Evolutionary conservation across 2,113 vertebrate species (phyloP).

Genomic region (Cyrtonyx montezumae): DNA sequence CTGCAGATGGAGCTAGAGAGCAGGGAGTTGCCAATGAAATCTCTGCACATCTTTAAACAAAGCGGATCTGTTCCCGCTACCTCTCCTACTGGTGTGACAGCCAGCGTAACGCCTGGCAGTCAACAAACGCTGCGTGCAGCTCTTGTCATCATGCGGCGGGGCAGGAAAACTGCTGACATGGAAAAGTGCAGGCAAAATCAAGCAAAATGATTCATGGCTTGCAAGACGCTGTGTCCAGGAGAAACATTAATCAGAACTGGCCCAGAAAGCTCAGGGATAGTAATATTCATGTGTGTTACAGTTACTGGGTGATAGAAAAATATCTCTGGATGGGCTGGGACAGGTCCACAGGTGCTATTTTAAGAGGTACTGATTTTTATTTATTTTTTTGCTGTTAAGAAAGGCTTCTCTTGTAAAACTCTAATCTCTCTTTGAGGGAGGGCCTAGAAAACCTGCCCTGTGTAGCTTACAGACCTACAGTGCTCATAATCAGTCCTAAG

Average conservation of each 20-base stretch:
- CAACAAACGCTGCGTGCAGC: slow-evolving; percentile 21
- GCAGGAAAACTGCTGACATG: slow-evolving; percentile 67
- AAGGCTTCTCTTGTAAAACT: slow-evolving; percentile 47
- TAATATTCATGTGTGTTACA: slow-evolving; percentile 17
- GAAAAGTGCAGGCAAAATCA: slow-evolving; percentile 58
- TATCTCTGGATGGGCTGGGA: slow-evolving; percentile 4
- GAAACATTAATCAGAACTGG: slow-evolving; percentile 58
- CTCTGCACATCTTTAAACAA: slow-evolving; percentile 5
- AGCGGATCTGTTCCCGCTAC: slow-evolving; percentile 18
- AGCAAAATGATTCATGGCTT: slow-evolving; percentile 60
- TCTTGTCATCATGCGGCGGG: slow-evolving; percentile 58
- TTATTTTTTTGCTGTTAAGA: slow-evolving; percentile 21
- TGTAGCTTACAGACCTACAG: background rate
- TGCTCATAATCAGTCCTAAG: background rate
- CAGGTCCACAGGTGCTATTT: slow-evolving; percentile 40
- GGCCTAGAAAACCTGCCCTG: background rate
- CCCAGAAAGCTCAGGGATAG: slow-evolving; percentile 19
- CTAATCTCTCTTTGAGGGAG: slow-evolving; percentile 35
- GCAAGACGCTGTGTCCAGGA: slow-evolving; percentile 49
- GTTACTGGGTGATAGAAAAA: slow-evolving; percentile 61
- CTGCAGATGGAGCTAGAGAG: slow-evolving; percentile 8
- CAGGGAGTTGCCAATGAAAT: background rate
- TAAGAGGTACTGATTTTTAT: background rate
- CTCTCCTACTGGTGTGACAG: slow-evolving; percentile 35
- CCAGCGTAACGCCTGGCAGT: slow-evolving; percentile 42